A percentile compares a stretch with the other conserved stretches of the same genome.
Conservation (phyloP, 2,888 invertebrate species). For the Pristionchus maxplancki region DNA sequence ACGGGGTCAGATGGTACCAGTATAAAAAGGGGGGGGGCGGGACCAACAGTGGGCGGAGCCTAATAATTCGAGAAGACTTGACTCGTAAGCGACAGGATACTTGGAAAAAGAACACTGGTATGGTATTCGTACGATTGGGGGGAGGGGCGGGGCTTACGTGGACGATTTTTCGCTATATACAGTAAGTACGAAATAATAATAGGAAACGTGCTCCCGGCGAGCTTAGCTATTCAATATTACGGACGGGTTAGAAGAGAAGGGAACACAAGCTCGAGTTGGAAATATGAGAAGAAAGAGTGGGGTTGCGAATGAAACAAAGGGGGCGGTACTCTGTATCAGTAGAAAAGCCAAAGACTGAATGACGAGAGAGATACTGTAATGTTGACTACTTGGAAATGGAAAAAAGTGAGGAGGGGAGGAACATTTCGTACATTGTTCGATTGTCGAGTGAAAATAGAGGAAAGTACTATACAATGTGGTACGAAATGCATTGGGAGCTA, state of each 20-base stretch:
- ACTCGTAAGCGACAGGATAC: conserved; percentile 29
- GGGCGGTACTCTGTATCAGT: conserved; percentile 24
- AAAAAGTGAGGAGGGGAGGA: background rate
- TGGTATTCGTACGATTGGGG: background rate
- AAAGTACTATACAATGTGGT: background rate
- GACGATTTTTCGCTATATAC: conserved; percentile 34
- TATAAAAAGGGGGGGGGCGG: background rate
- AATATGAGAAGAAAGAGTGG: background rate
- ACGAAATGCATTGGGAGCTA: background rate
- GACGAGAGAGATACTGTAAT: background rate
- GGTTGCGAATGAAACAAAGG: background rate
- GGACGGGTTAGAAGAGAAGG: background rate
- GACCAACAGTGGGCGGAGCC: conserved; percentile 2
- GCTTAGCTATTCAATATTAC: conserved; percentile 46
- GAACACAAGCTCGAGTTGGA: background rate
- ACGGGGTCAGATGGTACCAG: conserved; percentile 11
- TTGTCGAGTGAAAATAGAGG: background rate
- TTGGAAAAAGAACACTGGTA: conserved; percentile 6
- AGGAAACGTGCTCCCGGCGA: background rate
- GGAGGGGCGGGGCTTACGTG: background rate
- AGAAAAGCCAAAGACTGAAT: background rate
- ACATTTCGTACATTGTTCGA: background rate
- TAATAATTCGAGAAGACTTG: too few relatives aligned
- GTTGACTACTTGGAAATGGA: background rate
- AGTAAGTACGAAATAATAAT: background rate